Base-by-base conservation (phyloP, 2,113 vertebrate genomes). In the Synchiropus splendidus region DNA sequence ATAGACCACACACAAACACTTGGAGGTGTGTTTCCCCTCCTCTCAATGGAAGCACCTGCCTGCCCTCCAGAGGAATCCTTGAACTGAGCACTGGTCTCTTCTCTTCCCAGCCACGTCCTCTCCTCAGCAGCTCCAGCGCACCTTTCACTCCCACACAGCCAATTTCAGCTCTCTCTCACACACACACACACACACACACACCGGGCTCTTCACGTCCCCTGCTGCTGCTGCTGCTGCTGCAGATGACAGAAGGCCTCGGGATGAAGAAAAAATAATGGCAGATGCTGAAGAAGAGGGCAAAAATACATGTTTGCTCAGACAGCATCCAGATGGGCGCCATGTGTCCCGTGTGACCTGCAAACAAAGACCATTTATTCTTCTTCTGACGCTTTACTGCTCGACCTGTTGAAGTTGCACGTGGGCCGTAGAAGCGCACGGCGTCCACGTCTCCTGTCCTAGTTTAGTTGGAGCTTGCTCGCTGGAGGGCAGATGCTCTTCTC, bases 231-330 rank as follows among this genome's bases (percentile, higher is more conserved):
- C n/a, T n/a, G n/a, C n/a, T n/a, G n/a, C n/a, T n/a, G 39, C 48
- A 43, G 46, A 64, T 61, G 68, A 63, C 67, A 63, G 58, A 35
- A 56, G 30, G 51, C 50, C 63, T 58, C 15, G 1, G 61, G 57
- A 53, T 53, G 55, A 67, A 64, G 47, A 62, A 41, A 62, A 8
- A 8, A 27, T 8, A 27, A 27, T 27, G 8, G 21, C 34, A 57
- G 16, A 42, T 50, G 35, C 31, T 36, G 45, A 67, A 48, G 63
- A 12, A 49, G 47, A 55, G 41, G 48, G 42, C 35, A 45, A 40
- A 53, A 36, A 56, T 38, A 33, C 49, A 45, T 50, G 71, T 61
- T 65, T 77, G 63, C 68, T 70, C 64, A 57, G 68, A 77, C 66
- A 64, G 58, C 40, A 46, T 39, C 50, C 60, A 63, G 54, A 74